These are phyloP conservation scores for Poeciliopsis occidentalis DNA, from an alignment of 2,113 vertebrate genomes.

Conservation along the genomic window DNA sequence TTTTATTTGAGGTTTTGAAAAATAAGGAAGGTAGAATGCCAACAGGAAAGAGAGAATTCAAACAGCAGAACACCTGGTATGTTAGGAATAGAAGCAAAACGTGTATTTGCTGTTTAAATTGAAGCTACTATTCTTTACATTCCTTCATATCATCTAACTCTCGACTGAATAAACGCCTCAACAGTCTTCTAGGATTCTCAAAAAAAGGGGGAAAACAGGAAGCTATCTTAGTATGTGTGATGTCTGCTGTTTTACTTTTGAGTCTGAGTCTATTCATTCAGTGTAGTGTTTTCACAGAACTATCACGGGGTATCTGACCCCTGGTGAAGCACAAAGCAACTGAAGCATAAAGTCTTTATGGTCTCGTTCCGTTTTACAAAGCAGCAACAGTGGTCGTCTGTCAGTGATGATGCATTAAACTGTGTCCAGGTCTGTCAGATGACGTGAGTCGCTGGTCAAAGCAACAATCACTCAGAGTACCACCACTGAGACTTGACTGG, in stretches of 20 bases:
- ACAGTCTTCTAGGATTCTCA: background rate
- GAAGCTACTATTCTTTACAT: background rate
- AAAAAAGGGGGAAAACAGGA: background rate
- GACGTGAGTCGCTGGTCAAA: constrained; percentile 40
- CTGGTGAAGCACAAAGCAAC: constrained; percentile 56
- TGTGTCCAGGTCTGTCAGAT: constrained; percentile 56
- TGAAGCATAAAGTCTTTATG: constrained; percentile 74
- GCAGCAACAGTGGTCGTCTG: constrained; percentile 58
- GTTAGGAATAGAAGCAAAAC: background rate
- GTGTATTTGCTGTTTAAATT: background rate
- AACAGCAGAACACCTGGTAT: background rate
- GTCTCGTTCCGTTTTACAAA: constrained; percentile 63
- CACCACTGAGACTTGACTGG: constrained; percentile 24
- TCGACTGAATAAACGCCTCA: background rate
- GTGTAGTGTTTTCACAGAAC: constrained; percentile 37
- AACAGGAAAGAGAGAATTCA: background rate
- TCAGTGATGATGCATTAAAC: constrained; percentile 52
- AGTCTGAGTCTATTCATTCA: background rate
- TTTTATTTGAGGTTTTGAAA: too few relatives aligned
- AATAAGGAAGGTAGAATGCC: too few relatives aligned
- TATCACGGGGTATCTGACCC: constrained; percentile 69
- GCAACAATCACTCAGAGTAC: constrained; percentile 22
- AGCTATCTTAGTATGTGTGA: background rate
- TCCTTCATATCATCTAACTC: background rate
- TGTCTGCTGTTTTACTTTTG: background rate